Base-by-base conservation (phyloP, 2,113 vertebrate genomes). In the Lanius ludovicianus region DNA sequence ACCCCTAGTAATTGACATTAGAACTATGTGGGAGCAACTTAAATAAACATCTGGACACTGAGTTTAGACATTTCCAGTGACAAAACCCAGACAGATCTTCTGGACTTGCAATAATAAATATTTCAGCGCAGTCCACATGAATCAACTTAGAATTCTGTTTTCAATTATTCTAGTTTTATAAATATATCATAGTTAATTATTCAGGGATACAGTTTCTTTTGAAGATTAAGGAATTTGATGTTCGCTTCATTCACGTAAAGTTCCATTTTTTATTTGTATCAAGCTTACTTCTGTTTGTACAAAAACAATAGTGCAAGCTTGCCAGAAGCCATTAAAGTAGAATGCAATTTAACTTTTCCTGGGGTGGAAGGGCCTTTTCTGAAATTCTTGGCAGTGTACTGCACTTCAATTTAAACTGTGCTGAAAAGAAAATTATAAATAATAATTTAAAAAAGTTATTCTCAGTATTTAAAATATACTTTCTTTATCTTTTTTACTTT, bases 91-190 rank as follows among this genome's bases (percentile, higher is more conserved):
- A 98, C 98, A 98, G 98, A 98, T 98, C 97, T 98, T 97, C 96
- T 98, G 96, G 98, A 98, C 98, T 98, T 99, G 97, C 98, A 99
- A 99, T 99, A 99, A 99, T 99, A 99, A 99, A 99, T 99, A 99
- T 99, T 98, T 98, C 98, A 98, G 95, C 87, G 76, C 93, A 97
- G 98, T 98, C 98, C 98, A 96, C 98, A 98, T 98, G 98, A 98
- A 99, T 99, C 98, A 98, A 98, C 98, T 97, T 98, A 96, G 97
- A 98, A 98, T 97, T 97, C 98, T 99, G 99, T 99, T 98, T 99
- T 98, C 99, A 99, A 99, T 99, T 99, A 99, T 98, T 98, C 98
- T 98, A 97, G 98, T 98, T 98, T 98, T 98, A 98, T 98, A 98
- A 98, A 98, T 98, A 98, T 97, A 98, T 97, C 98, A 98, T 98